These are phyloP conservation scores for Drosophila eohydei DNA, from an alignment of 2,888 invertebrate genomes.

Conservation along the genomic window DNA sequence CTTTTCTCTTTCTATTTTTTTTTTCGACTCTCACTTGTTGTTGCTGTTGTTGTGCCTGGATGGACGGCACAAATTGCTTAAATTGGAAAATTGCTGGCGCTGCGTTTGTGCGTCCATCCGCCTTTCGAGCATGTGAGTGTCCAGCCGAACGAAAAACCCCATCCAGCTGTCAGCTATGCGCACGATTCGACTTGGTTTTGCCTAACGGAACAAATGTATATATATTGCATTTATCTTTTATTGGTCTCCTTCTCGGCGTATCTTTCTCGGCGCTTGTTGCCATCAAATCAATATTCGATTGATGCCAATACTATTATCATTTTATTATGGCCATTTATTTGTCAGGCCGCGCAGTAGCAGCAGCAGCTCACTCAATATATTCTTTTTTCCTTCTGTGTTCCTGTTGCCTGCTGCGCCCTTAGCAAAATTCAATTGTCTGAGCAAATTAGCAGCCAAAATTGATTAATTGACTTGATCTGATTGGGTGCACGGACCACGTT, in stretches of 20 bases:
- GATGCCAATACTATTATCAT: constrained; percentile 80
- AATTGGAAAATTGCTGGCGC: constrained; percentile 78
- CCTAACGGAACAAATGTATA: constrained; percentile 48
- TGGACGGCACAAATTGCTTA: constrained; percentile 74
- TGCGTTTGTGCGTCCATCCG: constrained; percentile 55
- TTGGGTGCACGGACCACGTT: constrained; percentile 33
- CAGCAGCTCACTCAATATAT: constrained; percentile 31
- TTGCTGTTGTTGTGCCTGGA: constrained; percentile 48
- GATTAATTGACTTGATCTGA: constrained; percentile 70
- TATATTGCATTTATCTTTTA: constrained; percentile 79
- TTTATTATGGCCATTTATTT: constrained; percentile 80
- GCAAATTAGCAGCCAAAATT: constrained; percentile 64
- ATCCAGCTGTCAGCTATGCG: constrained; percentile 30
- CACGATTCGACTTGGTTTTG: constrained; percentile 53
- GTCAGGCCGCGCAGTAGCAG: constrained; percentile 45
- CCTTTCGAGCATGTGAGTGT: constrained; percentile 7
- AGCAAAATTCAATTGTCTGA: constrained; percentile 50
- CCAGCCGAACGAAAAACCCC: constrained; percentile 7
- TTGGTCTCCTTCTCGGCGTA: constrained; percentile 47
- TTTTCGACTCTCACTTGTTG: constrained; percentile 19
- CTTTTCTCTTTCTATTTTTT: constrained; percentile 4
- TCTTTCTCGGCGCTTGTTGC: constrained; percentile 40
- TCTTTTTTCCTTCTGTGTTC: constrained; percentile 20
- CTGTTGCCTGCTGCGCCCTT: constrained; percentile 32
- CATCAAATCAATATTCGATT: constrained; percentile 80